phyloP scores from a whole-genome alignment of 2,888 invertebrate genomes.

The Apamea monoglypha region DNA sequence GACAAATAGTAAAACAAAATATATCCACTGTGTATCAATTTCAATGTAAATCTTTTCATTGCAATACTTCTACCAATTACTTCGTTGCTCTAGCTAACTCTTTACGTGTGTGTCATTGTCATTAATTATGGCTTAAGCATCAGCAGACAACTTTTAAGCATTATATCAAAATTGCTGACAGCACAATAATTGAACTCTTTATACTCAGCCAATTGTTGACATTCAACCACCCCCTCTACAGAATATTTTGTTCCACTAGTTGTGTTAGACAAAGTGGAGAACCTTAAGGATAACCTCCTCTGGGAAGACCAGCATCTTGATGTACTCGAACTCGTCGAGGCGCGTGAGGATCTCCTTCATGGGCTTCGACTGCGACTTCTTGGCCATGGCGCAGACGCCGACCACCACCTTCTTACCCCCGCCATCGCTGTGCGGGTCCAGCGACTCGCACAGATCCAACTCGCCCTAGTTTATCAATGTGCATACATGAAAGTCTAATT shows the following conservation, averaged over 20 bases:
- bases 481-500: conserved; percentile 27
- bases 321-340: conserved; percentile 98
- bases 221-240: conserved; percentile 28
- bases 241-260: conserved; percentile 86
- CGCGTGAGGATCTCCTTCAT: conserved; percentile 99
- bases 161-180: conserved; percentile 42
- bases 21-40: conserved; percentile 44
- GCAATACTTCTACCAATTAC: conserved; percentile 31
- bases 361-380: conserved; percentile 99
- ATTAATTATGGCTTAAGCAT: conserved; percentile 41
- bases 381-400: conserved; percentile 99
- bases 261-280: conserved; percentile 88
- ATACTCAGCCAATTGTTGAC: conserved; percentile 53
- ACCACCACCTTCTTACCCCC: conserved; percentile 97
- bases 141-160: conserved; percentile 34
- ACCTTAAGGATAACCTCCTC: conserved; percentile 99
- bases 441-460: conserved; percentile 93
- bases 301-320: conserved; percentile 98
- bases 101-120: background rate
- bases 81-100: conserved; percentile 10
- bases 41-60: conserved; percentile 8
- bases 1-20: conserved; percentile 73
- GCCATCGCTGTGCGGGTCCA: conserved; percentile 91
- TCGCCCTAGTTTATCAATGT: conserved; percentile 90
- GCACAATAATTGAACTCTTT: conserved; percentile 45